phyloP scores from a whole-genome alignment of 1,140 invertebrate genomes.

The Drosophila mayri region DNA sequence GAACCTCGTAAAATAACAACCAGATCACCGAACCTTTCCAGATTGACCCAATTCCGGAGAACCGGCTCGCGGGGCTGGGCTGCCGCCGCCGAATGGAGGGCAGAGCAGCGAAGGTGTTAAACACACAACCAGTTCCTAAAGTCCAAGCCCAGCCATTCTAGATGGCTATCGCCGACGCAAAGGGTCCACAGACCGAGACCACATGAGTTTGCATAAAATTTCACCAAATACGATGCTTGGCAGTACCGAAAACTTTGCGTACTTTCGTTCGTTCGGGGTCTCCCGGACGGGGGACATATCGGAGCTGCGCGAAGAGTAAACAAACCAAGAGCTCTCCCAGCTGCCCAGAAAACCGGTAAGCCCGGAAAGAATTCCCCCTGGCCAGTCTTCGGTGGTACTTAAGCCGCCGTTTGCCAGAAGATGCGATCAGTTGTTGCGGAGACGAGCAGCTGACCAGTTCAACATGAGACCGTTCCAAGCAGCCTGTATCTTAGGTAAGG shows the following conservation, averaged over 20 bases:
- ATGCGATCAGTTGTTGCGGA: constrained; percentile 65
- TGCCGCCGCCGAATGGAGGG: constrained; percentile 27
- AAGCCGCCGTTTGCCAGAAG: constrained; percentile 52
- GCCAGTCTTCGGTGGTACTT: constrained; percentile 52
- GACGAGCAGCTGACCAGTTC: constrained; percentile 54
- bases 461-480: constrained; percentile 63
- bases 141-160: constrained; percentile 63
- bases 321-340: constrained; percentile 47
- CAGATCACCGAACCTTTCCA: constrained; percentile 79
- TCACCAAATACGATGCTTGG: constrained; percentile 52
- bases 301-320: constrained; percentile 36
- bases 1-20: constrained; percentile 65
- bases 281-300: constrained; percentile 18
- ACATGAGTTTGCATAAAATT: constrained; percentile 80
- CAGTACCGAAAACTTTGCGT: constrained; percentile 54
- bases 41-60: constrained; percentile 71
- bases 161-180: constrained; percentile 53
- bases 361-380: constrained; percentile 59
- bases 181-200: constrained; percentile 35
- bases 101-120: constrained; percentile 64
- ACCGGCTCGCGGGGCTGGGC: constrained; percentile 54
- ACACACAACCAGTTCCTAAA: constrained; percentile 67
- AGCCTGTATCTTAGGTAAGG: constrained; percentile 59
- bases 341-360: constrained; percentile 68
- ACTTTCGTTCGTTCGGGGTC: constrained; percentile 59